Evolutionary conservation across 2,797 vertebrate species (phyloP).

Genomic region (Haliaeetus vocifer): DNA sequence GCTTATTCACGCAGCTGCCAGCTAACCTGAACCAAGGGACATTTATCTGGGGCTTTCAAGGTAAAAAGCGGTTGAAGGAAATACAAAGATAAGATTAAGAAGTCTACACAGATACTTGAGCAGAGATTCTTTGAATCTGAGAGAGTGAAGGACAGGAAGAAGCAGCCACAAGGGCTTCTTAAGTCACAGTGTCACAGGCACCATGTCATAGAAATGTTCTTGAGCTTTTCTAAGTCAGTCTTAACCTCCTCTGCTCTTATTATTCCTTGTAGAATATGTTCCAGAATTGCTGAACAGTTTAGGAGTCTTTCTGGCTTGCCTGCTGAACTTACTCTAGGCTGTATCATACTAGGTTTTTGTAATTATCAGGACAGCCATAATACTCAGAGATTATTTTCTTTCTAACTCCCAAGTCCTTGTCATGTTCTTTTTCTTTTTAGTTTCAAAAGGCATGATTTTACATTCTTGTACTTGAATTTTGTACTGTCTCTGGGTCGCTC

Average conservation of each 20-base stretch:
- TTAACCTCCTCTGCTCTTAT: neutral
- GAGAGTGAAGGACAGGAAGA: neutral
- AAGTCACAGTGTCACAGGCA: neutral
- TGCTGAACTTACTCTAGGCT: neutral
- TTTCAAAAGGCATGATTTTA: neutral
- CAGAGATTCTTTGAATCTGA: neutral
- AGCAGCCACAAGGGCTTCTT: neutral
- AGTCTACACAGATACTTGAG: neutral
- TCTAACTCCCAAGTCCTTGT: neutral
- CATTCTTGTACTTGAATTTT: neutral
- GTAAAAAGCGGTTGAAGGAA: conserved; percentile 54
- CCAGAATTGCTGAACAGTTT: neutral
- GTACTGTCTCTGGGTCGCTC: neutral
- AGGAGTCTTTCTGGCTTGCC: neutral
- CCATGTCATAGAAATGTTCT: neutral
- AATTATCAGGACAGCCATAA: neutral
- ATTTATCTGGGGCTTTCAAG: conserved; percentile 84
- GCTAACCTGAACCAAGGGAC: conserved; percentile 81
- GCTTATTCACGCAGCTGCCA: conserved; percentile 77
- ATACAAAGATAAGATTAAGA: neutral
- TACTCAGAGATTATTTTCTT: neutral
- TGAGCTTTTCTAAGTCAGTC: neutral
- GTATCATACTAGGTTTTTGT: neutral
- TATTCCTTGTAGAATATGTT: neutral
- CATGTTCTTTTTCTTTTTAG: neutral